Conservation (phyloP, 2,888 invertebrate species). For the Daptonema setosum region DNA sequence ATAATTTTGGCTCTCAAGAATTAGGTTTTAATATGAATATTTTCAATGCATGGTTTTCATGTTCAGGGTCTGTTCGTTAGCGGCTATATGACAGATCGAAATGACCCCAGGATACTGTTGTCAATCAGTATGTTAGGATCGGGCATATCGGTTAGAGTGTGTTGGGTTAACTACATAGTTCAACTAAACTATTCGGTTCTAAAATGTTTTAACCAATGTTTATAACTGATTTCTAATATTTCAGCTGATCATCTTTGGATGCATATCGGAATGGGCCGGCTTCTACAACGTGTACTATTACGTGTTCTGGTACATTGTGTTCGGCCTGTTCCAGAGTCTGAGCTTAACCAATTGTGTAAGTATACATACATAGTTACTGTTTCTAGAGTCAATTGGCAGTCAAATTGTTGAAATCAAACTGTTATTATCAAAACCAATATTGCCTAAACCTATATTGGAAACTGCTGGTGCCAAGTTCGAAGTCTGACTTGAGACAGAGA, state of each 20-base stretch:
- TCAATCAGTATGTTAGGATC: background rate
- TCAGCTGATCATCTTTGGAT: background rate
- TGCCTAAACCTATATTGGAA: too few relatives aligned
- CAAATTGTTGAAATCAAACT: too few relatives aligned
- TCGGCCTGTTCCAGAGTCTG: slow-evolving; percentile 33
- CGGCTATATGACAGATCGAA: background rate
- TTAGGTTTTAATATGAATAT: too few relatives aligned
- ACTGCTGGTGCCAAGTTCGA: too few relatives aligned
- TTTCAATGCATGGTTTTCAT: too few relatives aligned
- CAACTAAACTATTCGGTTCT: background rate
- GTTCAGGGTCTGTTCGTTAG: background rate
- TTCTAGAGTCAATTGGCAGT: too few relatives aligned
- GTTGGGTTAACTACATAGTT: background rate
- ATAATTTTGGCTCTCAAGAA: too few relatives aligned
- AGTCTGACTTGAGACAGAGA: too few relatives aligned
- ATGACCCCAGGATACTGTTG: background rate
- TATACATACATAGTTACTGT: too few relatives aligned
- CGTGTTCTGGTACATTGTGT: slow-evolving; percentile 29
- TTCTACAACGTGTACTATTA: slow-evolving; percentile 31
- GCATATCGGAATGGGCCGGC: slow-evolving; percentile 10
- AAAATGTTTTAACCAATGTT: background rate
- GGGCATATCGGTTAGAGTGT: background rate
- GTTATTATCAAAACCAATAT: too few relatives aligned
- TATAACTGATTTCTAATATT: too few relatives aligned
- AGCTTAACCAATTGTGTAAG: slow-evolving; percentile 35